Evolutionary conservation across 2,888 invertebrate species (phyloP).

Genomic region (Strigamia transsilvanica): DNA sequence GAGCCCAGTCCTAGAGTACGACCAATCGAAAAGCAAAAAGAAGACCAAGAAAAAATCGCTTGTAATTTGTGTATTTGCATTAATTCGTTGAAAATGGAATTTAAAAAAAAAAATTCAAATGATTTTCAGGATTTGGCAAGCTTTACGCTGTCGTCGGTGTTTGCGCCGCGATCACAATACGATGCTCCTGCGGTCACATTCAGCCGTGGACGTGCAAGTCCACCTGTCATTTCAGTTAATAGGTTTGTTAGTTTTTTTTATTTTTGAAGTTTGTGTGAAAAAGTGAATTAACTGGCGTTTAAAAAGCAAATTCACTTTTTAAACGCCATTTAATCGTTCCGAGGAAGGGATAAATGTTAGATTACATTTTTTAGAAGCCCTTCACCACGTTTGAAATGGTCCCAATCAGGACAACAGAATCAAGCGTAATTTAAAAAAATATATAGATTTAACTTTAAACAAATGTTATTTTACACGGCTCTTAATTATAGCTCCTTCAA

Average conservation of each 20-base stretch:
- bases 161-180: background rate
- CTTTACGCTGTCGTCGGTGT: background rate
- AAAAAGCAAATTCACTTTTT: too few relatives aligned
- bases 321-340: background rate
- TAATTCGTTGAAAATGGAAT: background rate
- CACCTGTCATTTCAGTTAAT: background rate
- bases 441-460: background rate
- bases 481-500: background rate
- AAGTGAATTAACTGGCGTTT: too few relatives aligned
- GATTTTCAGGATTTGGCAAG: background rate
- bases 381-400: constrained; percentile 54
- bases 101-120: background rate
- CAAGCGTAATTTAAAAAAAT: constrained; percentile 50
- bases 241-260: background rate
- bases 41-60: background rate
- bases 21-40: background rate
- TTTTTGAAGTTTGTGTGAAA: background rate
- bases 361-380: constrained; percentile 48
- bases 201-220: background rate
- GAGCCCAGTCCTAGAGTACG: background rate
- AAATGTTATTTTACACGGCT: background rate
- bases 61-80: background rate
- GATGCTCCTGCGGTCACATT: background rate
- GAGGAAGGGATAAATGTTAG: background rate
- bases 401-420: constrained; percentile 51